Evolutionary conservation across 2,113 vertebrate species (phyloP).

Genomic region (Heterotilapia buettikoferi): DNA sequence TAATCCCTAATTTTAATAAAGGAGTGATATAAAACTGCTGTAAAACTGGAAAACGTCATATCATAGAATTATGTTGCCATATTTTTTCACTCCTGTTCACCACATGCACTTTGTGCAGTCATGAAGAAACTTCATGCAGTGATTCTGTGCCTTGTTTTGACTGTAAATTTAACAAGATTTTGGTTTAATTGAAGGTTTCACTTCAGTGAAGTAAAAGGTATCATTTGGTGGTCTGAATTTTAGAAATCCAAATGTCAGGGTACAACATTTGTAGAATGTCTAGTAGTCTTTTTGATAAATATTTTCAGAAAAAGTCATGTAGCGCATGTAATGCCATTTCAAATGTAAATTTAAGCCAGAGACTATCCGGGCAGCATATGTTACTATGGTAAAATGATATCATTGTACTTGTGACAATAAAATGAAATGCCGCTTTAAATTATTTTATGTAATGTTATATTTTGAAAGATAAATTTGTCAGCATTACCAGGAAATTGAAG

Average conservation of each 20-base stretch:
- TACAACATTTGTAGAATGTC: background rate
- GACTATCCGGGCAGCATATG: background rate
- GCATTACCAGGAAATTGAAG: background rate
- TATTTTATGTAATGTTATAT: background rate
- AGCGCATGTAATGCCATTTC: background rate
- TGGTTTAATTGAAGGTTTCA: background rate
- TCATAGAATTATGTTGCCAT: background rate
- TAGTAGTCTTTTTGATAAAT: background rate
- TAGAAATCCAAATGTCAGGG: background rate
- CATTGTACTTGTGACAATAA: background rate
- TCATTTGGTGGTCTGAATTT: background rate
- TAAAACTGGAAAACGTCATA: background rate
- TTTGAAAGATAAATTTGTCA: background rate
- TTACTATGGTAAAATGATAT: background rate
- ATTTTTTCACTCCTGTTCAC: background rate
- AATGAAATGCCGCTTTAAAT: background rate
- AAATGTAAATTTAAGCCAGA: background rate
- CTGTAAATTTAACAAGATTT: background rate
- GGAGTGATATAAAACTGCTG: background rate
- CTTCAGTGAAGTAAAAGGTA: background rate
- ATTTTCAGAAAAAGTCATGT: background rate
- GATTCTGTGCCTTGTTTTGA: background rate
- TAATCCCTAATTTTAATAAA: background rate
- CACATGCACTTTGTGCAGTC: background rate
- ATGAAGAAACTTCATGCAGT: background rate